A percentile compares a stretch with the other conserved stretches of the same genome.
Conservation (phyloP, 2,888 invertebrate genomes). For the Drosophila macrothrix region DNA sequence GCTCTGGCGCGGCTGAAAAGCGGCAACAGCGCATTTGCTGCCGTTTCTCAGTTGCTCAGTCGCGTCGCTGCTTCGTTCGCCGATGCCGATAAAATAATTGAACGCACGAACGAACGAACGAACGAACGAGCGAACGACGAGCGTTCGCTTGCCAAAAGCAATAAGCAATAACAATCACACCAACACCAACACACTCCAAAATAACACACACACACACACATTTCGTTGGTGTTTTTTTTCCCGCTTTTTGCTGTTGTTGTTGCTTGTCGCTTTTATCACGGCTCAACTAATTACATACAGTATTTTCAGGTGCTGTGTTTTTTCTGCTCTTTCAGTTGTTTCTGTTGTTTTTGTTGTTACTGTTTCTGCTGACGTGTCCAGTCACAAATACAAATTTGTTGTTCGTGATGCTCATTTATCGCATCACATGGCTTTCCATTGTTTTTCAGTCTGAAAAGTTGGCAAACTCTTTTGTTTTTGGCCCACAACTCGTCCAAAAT, state of each 20-base stretch:
- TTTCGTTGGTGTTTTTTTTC: constrained; percentile 31
- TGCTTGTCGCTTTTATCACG: constrained; percentile 48
- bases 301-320: constrained; percentile 40
- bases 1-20: constrained; percentile 52
- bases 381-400: constrained; percentile 15
- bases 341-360: constrained; percentile 15
- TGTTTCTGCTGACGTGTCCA: constrained; percentile 35
- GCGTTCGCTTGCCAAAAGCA: constrained; percentile 40
- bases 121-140: constrained; percentile 11
- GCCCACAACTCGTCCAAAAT: constrained; percentile 50
- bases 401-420: constrained; percentile 49
- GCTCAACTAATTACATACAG: constrained; percentile 57
- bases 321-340: constrained; percentile 19
- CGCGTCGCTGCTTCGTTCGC: constrained; percentile 43
- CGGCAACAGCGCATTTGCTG: constrained; percentile 58
- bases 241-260: constrained; percentile 17
- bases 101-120: constrained; percentile 33
- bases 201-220: constrained; percentile 28
- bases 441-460: constrained; percentile 66
- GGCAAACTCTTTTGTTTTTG: constrained; percentile 44
- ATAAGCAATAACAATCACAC: constrained; percentile 33
- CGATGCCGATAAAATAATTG: constrained; percentile 68
- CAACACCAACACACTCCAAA: constrained; percentile 6
- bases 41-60: constrained; percentile 34
- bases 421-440: constrained; percentile 59